Percentiles rank a stretch among this genome's conserved stretches.
phyloP scores from a whole-genome alignment of 1,140 invertebrate species.

The Drosophila trapezifrons region DNA sequence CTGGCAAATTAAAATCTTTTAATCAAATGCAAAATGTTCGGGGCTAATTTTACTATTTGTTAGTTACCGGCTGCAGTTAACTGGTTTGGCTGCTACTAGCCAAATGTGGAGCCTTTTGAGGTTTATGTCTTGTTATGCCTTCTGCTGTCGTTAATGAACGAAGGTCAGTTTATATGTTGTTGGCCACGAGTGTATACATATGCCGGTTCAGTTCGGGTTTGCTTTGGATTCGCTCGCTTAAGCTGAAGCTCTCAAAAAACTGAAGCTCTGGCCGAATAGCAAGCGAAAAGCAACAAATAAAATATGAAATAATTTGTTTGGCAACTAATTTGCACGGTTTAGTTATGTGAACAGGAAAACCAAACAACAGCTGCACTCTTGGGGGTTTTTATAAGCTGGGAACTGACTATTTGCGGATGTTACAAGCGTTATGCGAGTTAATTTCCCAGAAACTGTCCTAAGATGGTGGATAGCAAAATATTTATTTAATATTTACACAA shows the following conservation, averaged over 20 bases:
- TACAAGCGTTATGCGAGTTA: not conserved
- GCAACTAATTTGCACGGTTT: constrained; percentile 63
- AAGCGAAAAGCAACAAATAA: constrained; percentile 21
- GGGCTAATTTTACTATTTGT: constrained; percentile 75
- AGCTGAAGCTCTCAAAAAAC: not conserved
- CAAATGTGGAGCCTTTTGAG: constrained; percentile 67
- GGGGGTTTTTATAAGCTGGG: constrained; percentile 16
- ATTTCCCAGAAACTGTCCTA: not conserved
- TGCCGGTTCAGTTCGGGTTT: constrained; percentile 40
- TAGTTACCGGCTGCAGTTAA: constrained; percentile 76
- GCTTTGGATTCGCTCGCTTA: constrained; percentile 15
- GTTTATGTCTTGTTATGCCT: constrained; percentile 75
- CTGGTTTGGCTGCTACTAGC: constrained; percentile 65
- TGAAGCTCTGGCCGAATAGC: constrained; percentile 10
- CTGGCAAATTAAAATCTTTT: constrained; percentile 43
- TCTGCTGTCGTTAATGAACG: constrained; percentile 74
- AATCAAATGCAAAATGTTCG: constrained; percentile 62
- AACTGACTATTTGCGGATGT: constrained; percentile 29
- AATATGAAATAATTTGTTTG: constrained; percentile 58
- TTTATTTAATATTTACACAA: not conserved
- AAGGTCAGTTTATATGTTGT: constrained; percentile 66
- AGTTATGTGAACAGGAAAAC: constrained; percentile 54
- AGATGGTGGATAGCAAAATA: not conserved
- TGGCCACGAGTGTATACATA: constrained; percentile 11
- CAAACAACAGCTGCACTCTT: constrained; percentile 39